Evolutionary conservation across 2,113 vertebrate genomes (phyloP).

Genomic region (Oryzias celebensis): DNA sequence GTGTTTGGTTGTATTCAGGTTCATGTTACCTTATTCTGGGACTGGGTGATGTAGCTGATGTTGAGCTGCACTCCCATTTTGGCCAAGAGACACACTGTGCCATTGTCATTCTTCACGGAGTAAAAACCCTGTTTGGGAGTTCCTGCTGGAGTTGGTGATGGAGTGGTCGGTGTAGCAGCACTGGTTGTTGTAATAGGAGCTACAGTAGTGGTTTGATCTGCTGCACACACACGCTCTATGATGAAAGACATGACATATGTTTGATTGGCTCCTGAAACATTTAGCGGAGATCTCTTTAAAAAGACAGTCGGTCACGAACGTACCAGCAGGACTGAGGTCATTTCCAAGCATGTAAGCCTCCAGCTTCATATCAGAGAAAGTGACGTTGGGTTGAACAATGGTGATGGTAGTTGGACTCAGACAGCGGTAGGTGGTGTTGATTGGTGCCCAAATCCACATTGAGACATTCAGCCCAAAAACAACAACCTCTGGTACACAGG

Average conservation of each 20-base stretch:
- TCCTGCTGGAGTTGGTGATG: conserved; percentile 49
- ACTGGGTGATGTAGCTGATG: conserved; percentile 74
- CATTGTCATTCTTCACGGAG: conserved; percentile 72
- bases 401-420: conserved; percentile 54
- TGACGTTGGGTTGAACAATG: conserved; percentile 59
- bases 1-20: neutral
- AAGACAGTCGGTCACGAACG: neutral
- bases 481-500: conserved; percentile 43
- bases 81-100: conserved; percentile 83
- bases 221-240: conserved; percentile 82
- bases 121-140: conserved; percentile 76
- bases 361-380: conserved; percentile 77
- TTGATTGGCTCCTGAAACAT: neutral
- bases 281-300: neutral
- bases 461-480: conserved; percentile 47
- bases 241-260: neutral
- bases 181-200: conserved; percentile 39
- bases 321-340: conserved; percentile 82
- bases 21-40: conserved; percentile 68
- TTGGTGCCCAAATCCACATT: conserved; percentile 73
- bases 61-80: conserved; percentile 89
- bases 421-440: conserved; percentile 86
- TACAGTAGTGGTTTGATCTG: conserved; percentile 70
- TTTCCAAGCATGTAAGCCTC: conserved; percentile 84
- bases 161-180: conserved; percentile 33